These are phyloP conservation scores for Balanococcus diminutus DNA, from an alignment of 2,888 invertebrate genomes.

Conservation along the genomic window DNA sequence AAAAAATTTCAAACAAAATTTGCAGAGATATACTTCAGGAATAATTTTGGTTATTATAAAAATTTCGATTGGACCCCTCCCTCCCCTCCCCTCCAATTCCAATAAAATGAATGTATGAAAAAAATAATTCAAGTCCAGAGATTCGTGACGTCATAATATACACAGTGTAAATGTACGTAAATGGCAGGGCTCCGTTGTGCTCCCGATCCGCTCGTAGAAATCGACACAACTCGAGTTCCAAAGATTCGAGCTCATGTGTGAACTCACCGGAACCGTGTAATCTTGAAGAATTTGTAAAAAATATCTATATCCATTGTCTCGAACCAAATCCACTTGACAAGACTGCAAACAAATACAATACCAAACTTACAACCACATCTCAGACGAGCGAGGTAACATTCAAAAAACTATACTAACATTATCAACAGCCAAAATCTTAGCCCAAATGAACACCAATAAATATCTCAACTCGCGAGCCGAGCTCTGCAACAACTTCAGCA, in stretches of 20 bases:
- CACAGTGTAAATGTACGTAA: too few species aligned
- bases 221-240: not conserved
- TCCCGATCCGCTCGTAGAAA: too few species aligned
- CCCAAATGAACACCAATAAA: conserved; percentile 97
- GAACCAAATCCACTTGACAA: conserved; percentile 92
- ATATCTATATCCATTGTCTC: conserved; percentile 92
- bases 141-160: too few species aligned
- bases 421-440: conserved; percentile 96
- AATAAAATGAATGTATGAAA: too few species aligned
- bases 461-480: conserved; percentile 90
- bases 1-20: too few species aligned
- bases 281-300: conserved; percentile 93
- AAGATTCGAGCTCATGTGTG: not conserved
- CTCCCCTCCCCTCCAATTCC: too few species aligned
- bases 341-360: conserved; percentile 68
- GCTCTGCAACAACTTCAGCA: conserved; percentile 93
- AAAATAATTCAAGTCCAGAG: too few species aligned
- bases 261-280: conserved; percentile 76
- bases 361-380: too few species aligned
- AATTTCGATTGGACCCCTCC: too few species aligned
- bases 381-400: not conserved
- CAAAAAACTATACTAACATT: conserved; percentile 68
- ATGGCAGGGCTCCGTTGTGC: too few species aligned
- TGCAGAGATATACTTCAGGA: too few species aligned
- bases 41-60: too few species aligned